Base-by-base conservation (phyloP, 2,888 invertebrate genomes). In the Lasioglossum leucozonium region DNA sequence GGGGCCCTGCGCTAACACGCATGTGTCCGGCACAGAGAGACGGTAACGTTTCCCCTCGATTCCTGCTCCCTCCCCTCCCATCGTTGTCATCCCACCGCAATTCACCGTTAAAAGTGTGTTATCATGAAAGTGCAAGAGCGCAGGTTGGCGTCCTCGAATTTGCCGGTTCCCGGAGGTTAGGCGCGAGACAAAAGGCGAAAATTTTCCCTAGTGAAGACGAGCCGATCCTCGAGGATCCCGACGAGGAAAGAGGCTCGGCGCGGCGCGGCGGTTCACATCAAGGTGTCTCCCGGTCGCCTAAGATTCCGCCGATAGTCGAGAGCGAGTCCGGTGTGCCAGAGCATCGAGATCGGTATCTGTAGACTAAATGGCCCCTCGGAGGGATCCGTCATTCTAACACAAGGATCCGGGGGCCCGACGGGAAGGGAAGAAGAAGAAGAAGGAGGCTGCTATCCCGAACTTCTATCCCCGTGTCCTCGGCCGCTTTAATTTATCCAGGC, bases 361-460 rank as follows among this genome's bases (percentile, higher is more conserved):
- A 88, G 91, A 90, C 93, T 93, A 93, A 93, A 93, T 92, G 92
- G 92, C 90, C 90, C 91, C 90, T 83, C 88, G 85, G 84, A 92
- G 89, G 93, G 92, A 94, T 94, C 92, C 91, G 93, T 94, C 94
- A 94, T 94, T 94, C 93, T 93, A 92, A 92, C 94, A 92, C 93
- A 93, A 88, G 51, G 84, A 81, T 85, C 82, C 87, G 79, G 22
- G 88, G 85, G 26, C 62, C 55, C 72, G 74, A 72, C 40, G 79
- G 81, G 10, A 42, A 47, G 82, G 76, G 72, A 81, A 74, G 79
- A 58, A 40, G 34, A n/a, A n/a, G n/a, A n/a, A n/a, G n/a, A n/a
- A n/a, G n/a, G n/a, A n/a, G n/a, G n/a, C n/a, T n/a, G 62, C 75
- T 51, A 51, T 51, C 51, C 51, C 85, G 81, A 84, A 67, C 72